phyloP scores from a whole-genome alignment of 2,113 vertebrate genomes.

The Dromiciops gliroides region DNA sequence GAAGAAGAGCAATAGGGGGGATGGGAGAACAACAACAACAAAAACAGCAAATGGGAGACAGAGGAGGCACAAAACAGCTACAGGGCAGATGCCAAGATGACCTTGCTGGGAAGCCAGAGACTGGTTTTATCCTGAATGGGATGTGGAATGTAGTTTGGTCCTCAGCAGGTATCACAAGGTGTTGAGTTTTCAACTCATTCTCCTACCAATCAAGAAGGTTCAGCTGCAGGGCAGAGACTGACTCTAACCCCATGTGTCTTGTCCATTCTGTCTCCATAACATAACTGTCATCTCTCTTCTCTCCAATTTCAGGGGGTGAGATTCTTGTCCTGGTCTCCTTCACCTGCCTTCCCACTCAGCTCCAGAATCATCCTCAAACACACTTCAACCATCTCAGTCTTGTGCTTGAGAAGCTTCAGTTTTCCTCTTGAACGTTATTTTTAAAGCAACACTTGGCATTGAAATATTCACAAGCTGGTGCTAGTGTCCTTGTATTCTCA shows the following conservation, averaged over 20 bases:
- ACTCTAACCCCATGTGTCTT: neutral
- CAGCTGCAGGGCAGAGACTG: accelerated
- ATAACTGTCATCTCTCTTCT: neutral
- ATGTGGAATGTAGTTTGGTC: neutral
- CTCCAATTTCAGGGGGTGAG: neutral
- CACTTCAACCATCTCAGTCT: neutral
- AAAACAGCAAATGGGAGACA: neutral
- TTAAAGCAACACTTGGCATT: too few relatives aligned
- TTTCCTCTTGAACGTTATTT: too few relatives aligned
- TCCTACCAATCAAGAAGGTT: neutral
- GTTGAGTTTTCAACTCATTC: neutral
- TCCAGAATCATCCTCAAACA: neutral
- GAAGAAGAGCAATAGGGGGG: neutral
- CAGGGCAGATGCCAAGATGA: too few relatives aligned
- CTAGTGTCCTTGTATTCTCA: neutral
- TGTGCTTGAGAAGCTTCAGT: neutral
- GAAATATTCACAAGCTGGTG: neutral
- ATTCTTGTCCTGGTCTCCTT: neutral
- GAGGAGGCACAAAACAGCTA: neutral
- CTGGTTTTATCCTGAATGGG: neutral
- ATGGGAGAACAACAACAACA: neutral
- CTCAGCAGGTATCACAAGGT: neutral
- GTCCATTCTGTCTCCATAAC: neutral
- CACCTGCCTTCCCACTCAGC: neutral
- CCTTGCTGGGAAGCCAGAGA: neutral